These are phyloP conservation scores for Scyliorhinus canicula DNA, from an alignment of 2,797 vertebrate species.

Conservation along the genomic window DNA sequence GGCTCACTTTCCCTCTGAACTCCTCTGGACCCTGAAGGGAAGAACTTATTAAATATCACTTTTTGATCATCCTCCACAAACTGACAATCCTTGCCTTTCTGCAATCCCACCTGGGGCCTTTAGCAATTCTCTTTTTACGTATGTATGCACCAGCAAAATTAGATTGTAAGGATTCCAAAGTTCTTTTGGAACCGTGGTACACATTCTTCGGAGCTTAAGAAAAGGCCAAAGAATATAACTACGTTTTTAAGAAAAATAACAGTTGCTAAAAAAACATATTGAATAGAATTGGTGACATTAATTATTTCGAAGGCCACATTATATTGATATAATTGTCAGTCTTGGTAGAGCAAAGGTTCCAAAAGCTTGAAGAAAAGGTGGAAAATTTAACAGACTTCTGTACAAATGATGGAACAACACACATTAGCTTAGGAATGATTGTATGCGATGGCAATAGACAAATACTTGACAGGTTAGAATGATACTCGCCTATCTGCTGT, in stretches of 20 bases:
- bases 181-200: background rate
- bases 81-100: background rate
- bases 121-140: conserved; percentile 23
- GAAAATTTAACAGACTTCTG: background rate
- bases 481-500: background rate
- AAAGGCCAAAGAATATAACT: background rate
- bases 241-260: background rate
- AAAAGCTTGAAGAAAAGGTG: background rate
- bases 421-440: background rate
- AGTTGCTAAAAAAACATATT: background rate
- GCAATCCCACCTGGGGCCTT: conserved; percentile 22
- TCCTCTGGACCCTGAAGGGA: background rate
- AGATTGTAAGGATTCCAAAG: background rate
- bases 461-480: background rate
- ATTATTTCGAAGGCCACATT: background rate
- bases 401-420: background rate
- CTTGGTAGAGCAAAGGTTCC: background rate
- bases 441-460: background rate
- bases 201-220: background rate
- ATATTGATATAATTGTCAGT: background rate
- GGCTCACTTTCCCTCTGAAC: background rate
- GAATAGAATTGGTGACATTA: background rate
- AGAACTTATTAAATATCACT: background rate
- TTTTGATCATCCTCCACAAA: conserved; percentile 15
- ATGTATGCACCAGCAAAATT: background rate